Conservation (phyloP, 1,140 invertebrate genomes). For the Trachymyrmex cornetzi region DNA sequence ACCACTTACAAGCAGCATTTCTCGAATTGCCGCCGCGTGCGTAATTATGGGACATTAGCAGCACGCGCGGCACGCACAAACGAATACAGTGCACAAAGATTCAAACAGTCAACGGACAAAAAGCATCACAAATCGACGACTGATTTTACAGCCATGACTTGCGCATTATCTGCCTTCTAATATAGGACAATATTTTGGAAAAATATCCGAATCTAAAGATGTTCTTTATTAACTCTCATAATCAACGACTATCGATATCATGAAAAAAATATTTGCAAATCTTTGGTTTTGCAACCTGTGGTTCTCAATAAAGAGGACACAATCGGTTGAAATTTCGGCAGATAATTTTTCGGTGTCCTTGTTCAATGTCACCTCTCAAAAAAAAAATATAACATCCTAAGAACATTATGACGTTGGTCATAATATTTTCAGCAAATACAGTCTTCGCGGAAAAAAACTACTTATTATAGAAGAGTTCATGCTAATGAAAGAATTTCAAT, state of each 20-base stretch:
- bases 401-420: background rate
- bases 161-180: slow-evolving; percentile 18
- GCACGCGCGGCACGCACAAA: slow-evolving; percentile 50
- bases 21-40: slow-evolving; percentile 51
- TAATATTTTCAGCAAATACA: slow-evolving; percentile 32
- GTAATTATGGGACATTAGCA: slow-evolving; percentile 47
- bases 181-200: slow-evolving; percentile 28
- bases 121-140: background rate
- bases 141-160: background rate
- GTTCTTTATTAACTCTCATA: slow-evolving; percentile 13
- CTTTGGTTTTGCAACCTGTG: background rate
- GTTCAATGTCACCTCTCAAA: slow-evolving; percentile 2
- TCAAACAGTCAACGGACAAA: background rate
- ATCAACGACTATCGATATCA: slow-evolving; percentile 13
- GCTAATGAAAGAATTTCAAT: background rate
- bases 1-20: slow-evolving; percentile 52
- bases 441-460: slow-evolving; percentile 28
- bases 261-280: background rate
- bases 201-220: background rate
- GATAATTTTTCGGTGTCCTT: slow-evolving; percentile 36
- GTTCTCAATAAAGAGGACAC: background rate
- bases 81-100: slow-evolving; percentile 19
- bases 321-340: slow-evolving; percentile 32
- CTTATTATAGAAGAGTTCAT: slow-evolving; percentile 7
- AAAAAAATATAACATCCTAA: slow-evolving; percentile 8